phyloP scores from a whole-genome alignment of 2,888 invertebrate species.

The Clanis bilineata region DNA sequence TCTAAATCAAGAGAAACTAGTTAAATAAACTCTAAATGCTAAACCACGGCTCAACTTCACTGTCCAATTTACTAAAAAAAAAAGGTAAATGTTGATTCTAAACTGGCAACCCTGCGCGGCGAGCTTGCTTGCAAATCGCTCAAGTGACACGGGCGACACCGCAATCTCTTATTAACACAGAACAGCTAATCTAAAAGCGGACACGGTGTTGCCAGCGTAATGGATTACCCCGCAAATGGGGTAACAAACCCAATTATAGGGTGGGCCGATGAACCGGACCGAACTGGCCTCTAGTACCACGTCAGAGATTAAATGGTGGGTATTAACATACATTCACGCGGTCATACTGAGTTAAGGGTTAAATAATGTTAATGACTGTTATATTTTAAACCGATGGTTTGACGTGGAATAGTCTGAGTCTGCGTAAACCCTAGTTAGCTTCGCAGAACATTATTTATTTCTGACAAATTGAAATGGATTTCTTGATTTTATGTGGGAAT shows the following conservation, averaged over 20 bases:
- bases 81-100: background rate
- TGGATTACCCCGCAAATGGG: conserved; percentile 58
- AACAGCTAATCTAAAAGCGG: conserved; percentile 51
- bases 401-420: background rate
- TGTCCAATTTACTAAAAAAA: conserved; percentile 20
- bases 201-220: conserved; percentile 51
- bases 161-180: conserved; percentile 53
- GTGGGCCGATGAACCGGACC: conserved; percentile 32
- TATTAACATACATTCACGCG: conserved; percentile 11
- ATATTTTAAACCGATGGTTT: background rate
- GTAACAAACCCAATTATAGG: conserved; percentile 58
- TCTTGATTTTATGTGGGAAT: background rate
- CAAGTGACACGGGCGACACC: conserved; percentile 48
- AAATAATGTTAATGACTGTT: background rate
- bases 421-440: background rate
- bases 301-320: conserved; percentile 1
- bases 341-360: background rate
- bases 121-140: conserved; percentile 45
- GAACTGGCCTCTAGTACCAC: conserved; percentile 12
- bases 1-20: background rate
- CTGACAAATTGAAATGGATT: background rate
- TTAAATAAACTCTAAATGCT: background rate
- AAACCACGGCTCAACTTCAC: background rate
- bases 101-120: conserved; percentile 33
- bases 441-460: background rate